A percentile compares a stretch with the other conserved stretches of the same genome.
phyloP scores from a whole-genome alignment of 1,140 invertebrate species.

The Habropoda laboriosa region DNA sequence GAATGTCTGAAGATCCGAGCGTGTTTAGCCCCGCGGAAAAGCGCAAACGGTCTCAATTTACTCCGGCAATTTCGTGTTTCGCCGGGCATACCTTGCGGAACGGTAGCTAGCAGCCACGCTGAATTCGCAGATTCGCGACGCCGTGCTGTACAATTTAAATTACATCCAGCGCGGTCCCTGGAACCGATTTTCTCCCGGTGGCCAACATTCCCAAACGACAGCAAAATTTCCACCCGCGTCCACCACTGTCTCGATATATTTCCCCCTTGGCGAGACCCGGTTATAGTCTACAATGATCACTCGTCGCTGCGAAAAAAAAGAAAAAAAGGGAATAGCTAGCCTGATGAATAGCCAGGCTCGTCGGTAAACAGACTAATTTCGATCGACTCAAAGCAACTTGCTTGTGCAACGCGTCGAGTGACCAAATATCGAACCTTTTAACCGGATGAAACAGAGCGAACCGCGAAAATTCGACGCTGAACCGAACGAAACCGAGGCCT shows the following conservation, averaged over 20 bases:
- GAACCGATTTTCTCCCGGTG: neutral
- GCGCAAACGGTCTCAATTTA: conserved; percentile 6
- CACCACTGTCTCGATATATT: neutral
- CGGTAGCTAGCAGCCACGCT: conserved; percentile 6
- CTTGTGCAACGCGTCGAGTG: conserved; percentile 43
- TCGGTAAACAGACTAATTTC: conserved; percentile 54
- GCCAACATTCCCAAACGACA: neutral
- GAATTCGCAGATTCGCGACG: conserved; percentile 24
- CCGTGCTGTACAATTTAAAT: conserved; percentile 35
- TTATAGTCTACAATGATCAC: conserved; percentile 30
- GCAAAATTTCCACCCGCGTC: neutral
- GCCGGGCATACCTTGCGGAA: conserved; percentile 10
- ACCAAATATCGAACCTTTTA: conserved; percentile 65
- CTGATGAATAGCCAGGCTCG: conserved; percentile 19
- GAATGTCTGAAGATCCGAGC: neutral
- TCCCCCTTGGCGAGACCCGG: neutral
- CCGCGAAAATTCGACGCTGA: conserved; percentile 38
- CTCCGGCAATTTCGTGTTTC: conserved; percentile 25
- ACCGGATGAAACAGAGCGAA: conserved; percentile 57
- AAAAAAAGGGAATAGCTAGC: neutral
- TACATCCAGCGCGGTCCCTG: neutral
- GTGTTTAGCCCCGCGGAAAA: neutral
- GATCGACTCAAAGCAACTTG: neutral
- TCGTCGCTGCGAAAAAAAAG: neutral
- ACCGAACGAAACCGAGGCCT: neutral